A percentile compares a stretch with the other conserved stretches of the same genome.
phyloP scores from a whole-genome alignment of 92 coral and sea anemone species.

The Micromussa lordhowensis region DNA sequence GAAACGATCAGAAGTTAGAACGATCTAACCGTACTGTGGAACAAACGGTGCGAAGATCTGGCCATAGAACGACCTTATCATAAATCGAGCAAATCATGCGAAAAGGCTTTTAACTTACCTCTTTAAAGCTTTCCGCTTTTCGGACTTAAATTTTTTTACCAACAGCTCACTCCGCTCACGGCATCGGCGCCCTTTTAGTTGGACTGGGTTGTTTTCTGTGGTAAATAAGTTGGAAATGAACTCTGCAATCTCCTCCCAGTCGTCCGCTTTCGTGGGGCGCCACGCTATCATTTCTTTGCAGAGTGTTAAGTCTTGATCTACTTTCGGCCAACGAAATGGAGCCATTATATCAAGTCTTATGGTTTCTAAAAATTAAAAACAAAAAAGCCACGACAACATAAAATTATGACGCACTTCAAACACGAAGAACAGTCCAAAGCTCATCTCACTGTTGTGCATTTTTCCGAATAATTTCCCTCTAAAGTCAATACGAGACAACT shows the following conservation, averaged over 20 bases:
- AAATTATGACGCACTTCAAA: too few relatives aligned
- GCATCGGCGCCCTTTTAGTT: constrained; percentile 21
- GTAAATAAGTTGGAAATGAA: constrained; percentile 29
- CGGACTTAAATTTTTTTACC: constrained; percentile 19
- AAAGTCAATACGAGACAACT: too few relatives aligned
- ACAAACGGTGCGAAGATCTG: too few relatives aligned
- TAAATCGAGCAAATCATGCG: constrained; percentile 10
- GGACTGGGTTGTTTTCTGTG: constrained; percentile 24
- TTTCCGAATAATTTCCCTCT: too few relatives aligned
- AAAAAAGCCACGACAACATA: too few relatives aligned
- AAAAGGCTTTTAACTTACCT: constrained; percentile 11
- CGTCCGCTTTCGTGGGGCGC: constrained; percentile 36
- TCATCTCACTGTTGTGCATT: too few relatives aligned
- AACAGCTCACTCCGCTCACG: constrained; percentile 22
- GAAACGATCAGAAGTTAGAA: background rate
- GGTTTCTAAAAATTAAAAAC: too few relatives aligned
- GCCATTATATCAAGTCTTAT: too few relatives aligned
- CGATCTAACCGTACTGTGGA: constrained; percentile 4
- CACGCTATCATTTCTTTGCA: constrained; percentile 39
- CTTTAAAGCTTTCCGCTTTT: constrained; percentile 31
- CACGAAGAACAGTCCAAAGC: too few relatives aligned
- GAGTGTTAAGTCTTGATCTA: too few relatives aligned
- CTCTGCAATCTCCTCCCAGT: constrained; percentile 51
- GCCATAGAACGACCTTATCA: constrained; percentile 13
- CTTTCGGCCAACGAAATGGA: too few relatives aligned